These are phyloP conservation scores for Sandelia bainsii DNA, from an alignment of 2,797 vertebrate genomes.

Conservation along the genomic window DNA sequence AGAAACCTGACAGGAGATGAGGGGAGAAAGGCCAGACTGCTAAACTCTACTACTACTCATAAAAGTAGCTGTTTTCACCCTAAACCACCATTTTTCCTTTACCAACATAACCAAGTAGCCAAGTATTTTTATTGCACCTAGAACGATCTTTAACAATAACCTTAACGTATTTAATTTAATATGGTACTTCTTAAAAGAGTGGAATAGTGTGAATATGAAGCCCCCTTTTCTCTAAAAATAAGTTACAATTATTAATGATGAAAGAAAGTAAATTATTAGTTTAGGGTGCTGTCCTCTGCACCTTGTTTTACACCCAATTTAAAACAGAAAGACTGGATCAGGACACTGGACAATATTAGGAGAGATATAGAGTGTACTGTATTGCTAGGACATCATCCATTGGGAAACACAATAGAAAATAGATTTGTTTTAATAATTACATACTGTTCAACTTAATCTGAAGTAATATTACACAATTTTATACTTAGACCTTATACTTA, in stretches of 20 bases:
- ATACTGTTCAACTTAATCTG: neutral
- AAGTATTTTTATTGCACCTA: too few species aligned
- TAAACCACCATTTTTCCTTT: neutral
- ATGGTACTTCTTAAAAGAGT: too few species aligned
- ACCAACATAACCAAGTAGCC: neutral
- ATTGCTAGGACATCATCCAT: too few species aligned
- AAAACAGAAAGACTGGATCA: neutral
- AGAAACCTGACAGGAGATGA: neutral
- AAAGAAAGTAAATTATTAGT: neutral
- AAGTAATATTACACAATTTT: neutral
- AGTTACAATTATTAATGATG: neutral
- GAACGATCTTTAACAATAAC: too few species aligned
- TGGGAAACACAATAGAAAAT: neutral
- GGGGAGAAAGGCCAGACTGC: neutral
- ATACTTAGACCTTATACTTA: neutral
- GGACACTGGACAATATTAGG: neutral
- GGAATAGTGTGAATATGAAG: too few species aligned
- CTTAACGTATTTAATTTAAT: too few species aligned
- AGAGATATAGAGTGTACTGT: neutral
- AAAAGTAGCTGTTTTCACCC: too few species aligned
- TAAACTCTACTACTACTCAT: neutral
- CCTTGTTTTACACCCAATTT: slow-evolving; percentile 5
- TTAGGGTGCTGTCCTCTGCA: neutral
- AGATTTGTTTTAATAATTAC: neutral
- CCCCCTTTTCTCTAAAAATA: too few species aligned